Conservation (phyloP, 2,113 vertebrate species). For the Sinocyclocheilus rhinocerous region DNA sequence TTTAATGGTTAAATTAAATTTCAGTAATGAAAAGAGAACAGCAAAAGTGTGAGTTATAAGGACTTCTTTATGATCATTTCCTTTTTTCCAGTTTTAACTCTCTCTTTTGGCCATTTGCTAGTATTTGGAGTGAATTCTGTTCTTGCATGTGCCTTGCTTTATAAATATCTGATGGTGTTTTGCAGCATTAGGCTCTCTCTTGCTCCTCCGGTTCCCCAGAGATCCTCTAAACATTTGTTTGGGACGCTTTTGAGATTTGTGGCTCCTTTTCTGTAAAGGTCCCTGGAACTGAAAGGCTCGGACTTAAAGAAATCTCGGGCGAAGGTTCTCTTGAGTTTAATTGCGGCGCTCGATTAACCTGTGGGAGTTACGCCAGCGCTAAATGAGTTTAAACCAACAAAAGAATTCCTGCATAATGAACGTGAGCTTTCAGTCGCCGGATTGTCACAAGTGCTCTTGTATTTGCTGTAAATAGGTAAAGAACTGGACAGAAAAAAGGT, state of each 20-base stretch:
- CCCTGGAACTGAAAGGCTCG: slow-evolving; percentile 46
- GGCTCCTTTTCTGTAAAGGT: slow-evolving; percentile 70
- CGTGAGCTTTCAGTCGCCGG: slow-evolving; percentile 22
- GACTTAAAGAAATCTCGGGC: slow-evolving; percentile 23
- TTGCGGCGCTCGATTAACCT: slow-evolving; percentile 71
- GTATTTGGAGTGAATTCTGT: slow-evolving; percentile 46
- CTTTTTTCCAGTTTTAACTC: slow-evolving; percentile 28
- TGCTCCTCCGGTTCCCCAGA: slow-evolving; percentile 51
- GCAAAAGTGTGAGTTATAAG: slow-evolving; percentile 69
- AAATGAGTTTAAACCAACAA: slow-evolving; percentile 68
- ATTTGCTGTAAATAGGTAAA: slow-evolving; percentile 56
- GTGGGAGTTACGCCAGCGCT: slow-evolving; percentile 66
- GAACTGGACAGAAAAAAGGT: slow-evolving; percentile 20
- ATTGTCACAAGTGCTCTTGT: slow-evolving; percentile 53
- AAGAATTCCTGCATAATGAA: slow-evolving; percentile 62
- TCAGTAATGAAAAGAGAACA: slow-evolving; percentile 63
- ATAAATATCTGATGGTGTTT: slow-evolving; percentile 52
- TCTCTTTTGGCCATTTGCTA: slow-evolving; percentile 36
- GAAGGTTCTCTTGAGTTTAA: slow-evolving; percentile 76
- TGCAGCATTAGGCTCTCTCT: slow-evolving; percentile 52
- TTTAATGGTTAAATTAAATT: not conserved
- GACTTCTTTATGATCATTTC: slow-evolving; percentile 69
- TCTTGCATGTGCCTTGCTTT: slow-evolving; percentile 38
- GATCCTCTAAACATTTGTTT: slow-evolving; percentile 69
- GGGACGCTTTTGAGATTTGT: slow-evolving; percentile 79